Evolutionary conservation across 30 jellyfish, hydroid and myxozoan genomes (phyloP).

Genomic region (Mastigias papua): DNA sequence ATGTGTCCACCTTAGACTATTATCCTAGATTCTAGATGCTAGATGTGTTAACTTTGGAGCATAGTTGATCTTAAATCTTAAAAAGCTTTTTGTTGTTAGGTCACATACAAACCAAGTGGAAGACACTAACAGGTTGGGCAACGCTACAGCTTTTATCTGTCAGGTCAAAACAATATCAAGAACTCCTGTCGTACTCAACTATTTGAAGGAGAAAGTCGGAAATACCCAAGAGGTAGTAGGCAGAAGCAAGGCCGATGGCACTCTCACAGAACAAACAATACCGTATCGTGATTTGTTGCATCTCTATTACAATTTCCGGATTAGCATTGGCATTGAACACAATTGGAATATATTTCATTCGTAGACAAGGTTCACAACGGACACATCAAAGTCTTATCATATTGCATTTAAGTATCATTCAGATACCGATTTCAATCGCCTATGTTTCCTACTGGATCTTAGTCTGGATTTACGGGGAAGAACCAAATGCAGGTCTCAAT

Average conservation of each 20-base stretch:
- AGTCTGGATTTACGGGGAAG: neutral
- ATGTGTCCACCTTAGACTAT: no score
- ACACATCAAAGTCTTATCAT: conserved; percentile 20
- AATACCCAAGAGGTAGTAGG: no score
- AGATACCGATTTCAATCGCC: neutral
- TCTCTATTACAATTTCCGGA: neutral
- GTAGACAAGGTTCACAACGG: neutral
- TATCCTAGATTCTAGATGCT: no score
- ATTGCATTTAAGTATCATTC: conserved; percentile 1
- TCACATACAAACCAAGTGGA: no score
- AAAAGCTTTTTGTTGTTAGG: no score
- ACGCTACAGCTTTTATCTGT: no score
- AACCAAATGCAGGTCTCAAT: neutral
- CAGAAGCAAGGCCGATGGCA: neutral
- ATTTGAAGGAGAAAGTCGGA: no score
- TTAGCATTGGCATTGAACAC: neutral
- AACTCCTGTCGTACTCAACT: no score
- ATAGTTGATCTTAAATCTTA: no score
- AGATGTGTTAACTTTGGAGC: no score
- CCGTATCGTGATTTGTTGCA: neutral
- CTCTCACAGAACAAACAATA: neutral
- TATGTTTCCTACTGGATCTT: neutral
- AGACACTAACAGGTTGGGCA: no score
- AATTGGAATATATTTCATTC: neutral
- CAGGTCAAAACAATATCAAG: no score